Conservation (phyloP, 2,797 vertebrate species). For the Ataeniobius toweri region DNA sequence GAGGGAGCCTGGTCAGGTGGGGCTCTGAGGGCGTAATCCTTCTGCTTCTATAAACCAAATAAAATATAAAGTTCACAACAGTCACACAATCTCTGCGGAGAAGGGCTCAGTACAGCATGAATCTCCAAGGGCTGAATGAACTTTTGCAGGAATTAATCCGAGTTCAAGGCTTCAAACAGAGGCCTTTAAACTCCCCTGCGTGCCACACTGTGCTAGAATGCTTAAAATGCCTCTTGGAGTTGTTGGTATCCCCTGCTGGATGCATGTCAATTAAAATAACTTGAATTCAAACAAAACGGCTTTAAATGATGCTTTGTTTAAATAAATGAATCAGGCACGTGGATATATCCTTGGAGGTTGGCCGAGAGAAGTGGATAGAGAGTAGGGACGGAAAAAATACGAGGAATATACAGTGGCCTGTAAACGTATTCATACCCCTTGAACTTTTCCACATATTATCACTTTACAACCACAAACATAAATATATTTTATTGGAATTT, state of each 20-base stretch:
- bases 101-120: slow-evolving; percentile 54
- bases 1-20: slow-evolving; percentile 58
- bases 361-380: not conserved
- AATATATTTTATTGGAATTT: too few species aligned
- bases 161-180: slow-evolving; percentile 63
- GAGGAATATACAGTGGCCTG: not conserved
- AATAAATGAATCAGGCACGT: not conserved
- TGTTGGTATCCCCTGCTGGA: not conserved
- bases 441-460: too few species aligned
- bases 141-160: slow-evolving; percentile 78
- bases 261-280: not conserved
- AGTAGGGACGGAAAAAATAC: not conserved
- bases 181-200: slow-evolving; percentile 51
- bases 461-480: too few species aligned
- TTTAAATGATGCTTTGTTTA: not conserved
- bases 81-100: slow-evolving; percentile 71
- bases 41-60: slow-evolving; percentile 59
- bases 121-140: slow-evolving; percentile 68
- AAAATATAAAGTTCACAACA: slow-evolving; percentile 66
- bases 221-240: slow-evolving; percentile 3
- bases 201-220: slow-evolving; percentile 37
- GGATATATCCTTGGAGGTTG: not conserved
- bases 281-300: not conserved
- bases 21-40: slow-evolving; percentile 64
- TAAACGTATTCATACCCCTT: too few species aligned